Evolutionary conservation across 2,888 invertebrate species (phyloP).

Genomic region (Monopis laevigella): DNA sequence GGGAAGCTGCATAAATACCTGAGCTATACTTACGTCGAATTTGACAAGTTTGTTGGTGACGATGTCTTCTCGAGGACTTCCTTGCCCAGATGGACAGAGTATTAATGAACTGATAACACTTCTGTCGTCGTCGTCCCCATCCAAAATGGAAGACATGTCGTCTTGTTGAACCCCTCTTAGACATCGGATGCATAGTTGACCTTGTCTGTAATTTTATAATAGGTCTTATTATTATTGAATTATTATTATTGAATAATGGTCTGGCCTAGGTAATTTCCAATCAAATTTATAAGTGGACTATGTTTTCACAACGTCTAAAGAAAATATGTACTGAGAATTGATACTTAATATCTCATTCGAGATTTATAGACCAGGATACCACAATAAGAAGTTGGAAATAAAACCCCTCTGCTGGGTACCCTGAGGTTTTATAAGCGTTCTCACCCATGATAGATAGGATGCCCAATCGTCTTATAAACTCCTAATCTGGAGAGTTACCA

Average conservation of each 20-base stretch:
- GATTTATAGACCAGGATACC: too few species aligned
- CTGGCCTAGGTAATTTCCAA: too few species aligned
- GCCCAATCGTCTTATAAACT: too few species aligned
- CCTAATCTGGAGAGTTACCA: too few species aligned
- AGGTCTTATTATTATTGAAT: neutral
- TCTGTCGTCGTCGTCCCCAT: constrained; percentile 78
- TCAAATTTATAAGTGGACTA: too few species aligned
- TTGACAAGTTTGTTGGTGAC: constrained; percentile 61
- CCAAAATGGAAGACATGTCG: constrained; percentile 73
- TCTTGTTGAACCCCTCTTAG: constrained; percentile 72
- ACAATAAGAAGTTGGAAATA: too few species aligned
- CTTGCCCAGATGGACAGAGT: constrained; percentile 47
- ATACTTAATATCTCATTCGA: too few species aligned
- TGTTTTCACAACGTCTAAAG: too few species aligned
- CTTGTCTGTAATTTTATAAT: constrained; percentile 69
- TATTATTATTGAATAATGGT: neutral
- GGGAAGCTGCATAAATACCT: neutral
- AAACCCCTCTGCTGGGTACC: too few species aligned
- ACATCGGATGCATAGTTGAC: constrained; percentile 84
- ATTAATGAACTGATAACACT: constrained; percentile 69
- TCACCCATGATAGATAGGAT: too few species aligned
- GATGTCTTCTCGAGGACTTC: constrained; percentile 50
- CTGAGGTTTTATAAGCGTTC: too few species aligned
- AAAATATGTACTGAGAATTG: too few species aligned
- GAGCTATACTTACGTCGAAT: constrained; percentile 68